Percentiles rank a stretch among this genome's conserved stretches.
phyloP scores from a whole-genome alignment of 2,888 invertebrate species.

The Drosophila kambysellisi region DNA sequence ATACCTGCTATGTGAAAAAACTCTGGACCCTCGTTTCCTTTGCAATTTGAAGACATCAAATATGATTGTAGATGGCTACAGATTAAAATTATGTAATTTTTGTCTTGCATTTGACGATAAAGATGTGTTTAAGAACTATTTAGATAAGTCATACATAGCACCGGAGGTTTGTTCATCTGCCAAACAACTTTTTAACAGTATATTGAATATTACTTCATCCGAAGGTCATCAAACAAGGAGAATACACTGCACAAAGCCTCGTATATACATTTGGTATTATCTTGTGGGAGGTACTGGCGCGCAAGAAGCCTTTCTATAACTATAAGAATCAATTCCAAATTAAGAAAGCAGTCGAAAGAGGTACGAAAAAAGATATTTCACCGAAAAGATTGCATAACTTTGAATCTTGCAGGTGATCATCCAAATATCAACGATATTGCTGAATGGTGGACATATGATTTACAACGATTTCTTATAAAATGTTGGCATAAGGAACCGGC shows the following conservation, averaged over 20 bases:
- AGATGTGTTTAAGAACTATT: not conserved
- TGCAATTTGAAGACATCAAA: not conserved
- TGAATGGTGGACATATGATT: not conserved
- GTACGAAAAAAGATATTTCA: too few species aligned
- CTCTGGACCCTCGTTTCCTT: not conserved
- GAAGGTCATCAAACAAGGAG: not conserved
- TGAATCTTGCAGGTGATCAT: too few species aligned
- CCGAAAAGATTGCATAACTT: too few species aligned
- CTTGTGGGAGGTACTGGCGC: not conserved
- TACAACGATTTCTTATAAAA: not conserved
- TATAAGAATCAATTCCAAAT: too few species aligned
- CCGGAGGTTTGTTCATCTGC: slow-evolving; percentile 8
- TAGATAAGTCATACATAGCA: slow-evolving; percentile 2
- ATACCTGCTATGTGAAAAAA: not conserved
- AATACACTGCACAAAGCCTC: not conserved
- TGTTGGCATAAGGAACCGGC: not conserved
- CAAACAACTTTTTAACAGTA: not conserved
- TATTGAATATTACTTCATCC: too few species aligned
- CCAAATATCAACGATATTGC: too few species aligned
- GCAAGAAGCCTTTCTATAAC: too few species aligned
- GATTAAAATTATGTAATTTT: slow-evolving; percentile 1
- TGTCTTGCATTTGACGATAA: not conserved
- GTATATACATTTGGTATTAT: slow-evolving; percentile 14
- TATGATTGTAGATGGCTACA: too few species aligned
- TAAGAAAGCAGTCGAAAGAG: too few species aligned